Evolutionary conservation across 30 jellyfish, hydroid and myxozoan species (phyloP).

Genomic region (Pseudorhiza aurosa): DNA sequence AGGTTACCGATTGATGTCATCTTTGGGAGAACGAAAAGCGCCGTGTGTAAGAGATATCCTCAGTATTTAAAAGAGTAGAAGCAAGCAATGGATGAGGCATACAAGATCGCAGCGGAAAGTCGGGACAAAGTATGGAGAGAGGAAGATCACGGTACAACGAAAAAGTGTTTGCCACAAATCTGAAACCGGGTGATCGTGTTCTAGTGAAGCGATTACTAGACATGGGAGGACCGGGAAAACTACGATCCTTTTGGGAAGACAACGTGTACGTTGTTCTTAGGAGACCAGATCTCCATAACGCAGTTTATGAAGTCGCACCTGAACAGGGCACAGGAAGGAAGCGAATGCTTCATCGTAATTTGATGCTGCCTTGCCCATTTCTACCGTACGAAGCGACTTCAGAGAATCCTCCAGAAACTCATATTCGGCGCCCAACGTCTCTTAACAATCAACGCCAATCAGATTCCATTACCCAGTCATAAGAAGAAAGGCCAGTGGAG

Average conservation of each 20-base stretch:
- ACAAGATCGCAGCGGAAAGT: constrained; percentile 24
- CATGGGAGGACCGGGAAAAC: constrained; percentile 24
- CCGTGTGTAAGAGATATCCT: not conserved
- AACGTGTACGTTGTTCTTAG: constrained; percentile 9
- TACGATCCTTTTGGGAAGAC: constrained; percentile 27
- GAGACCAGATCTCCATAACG: not conserved
- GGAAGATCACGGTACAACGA: constrained; percentile 7
- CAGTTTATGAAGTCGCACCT: constrained; percentile 21
- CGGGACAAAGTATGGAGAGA: constrained; percentile 34
- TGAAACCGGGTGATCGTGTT: constrained; percentile 13
- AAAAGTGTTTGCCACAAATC: not conserved
- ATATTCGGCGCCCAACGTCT: not conserved
- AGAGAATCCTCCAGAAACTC: not conserved
- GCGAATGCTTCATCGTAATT: constrained; percentile 8
- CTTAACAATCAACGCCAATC: not conserved
- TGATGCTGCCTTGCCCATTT: constrained; percentile 1
- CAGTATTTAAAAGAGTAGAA: constrained; percentile 24
- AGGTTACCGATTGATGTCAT: constrained; percentile 42
- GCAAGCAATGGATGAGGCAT: constrained; percentile 43
- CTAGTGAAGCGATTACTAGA: not conserved
- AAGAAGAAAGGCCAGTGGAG: not conserved
- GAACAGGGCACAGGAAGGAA: not conserved
- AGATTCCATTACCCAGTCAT: not conserved
- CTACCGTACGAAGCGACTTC: constrained; percentile 6
- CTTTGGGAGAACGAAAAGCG: not conserved